These are phyloP conservation scores for Mixornis gularis DNA, from an alignment of 2,113 vertebrate species.

Conservation along the genomic window DNA sequence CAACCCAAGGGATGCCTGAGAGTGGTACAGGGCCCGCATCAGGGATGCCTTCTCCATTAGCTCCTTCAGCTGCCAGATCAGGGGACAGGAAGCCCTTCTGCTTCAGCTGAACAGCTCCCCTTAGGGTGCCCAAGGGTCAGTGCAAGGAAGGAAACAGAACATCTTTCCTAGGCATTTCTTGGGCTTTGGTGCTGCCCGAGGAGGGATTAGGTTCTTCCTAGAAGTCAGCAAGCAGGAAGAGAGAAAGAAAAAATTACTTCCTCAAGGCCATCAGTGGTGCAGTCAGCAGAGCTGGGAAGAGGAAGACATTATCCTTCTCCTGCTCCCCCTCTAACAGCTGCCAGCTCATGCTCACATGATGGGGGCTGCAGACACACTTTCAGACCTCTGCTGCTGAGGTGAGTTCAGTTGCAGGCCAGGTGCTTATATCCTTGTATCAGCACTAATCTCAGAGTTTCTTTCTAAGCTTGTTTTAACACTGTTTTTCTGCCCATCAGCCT, in stretches of 20 bases:
- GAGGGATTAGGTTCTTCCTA: neutral
- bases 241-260: neutral
- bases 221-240: neutral
- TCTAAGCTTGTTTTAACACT: neutral
- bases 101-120: neutral
- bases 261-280: neutral
- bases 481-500: neutral
- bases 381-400: neutral
- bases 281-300: neutral
- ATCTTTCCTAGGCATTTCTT: neutral
- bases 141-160: neutral
- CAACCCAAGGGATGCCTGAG: neutral
- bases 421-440: conserved; percentile 55
- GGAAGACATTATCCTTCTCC: neutral
- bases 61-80: neutral
- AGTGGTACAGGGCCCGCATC: neutral
- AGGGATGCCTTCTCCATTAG: neutral
- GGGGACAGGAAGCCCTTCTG: neutral
- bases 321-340: neutral
- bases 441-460: neutral
- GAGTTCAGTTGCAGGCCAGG: neutral
- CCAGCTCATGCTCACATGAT: neutral
- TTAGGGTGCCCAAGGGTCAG: neutral
- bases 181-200: neutral
- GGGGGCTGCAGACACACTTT: neutral